phyloP scores from a whole-genome alignment of 1,140 invertebrate genomes.

The Thereuonema tuberculata region DNA sequence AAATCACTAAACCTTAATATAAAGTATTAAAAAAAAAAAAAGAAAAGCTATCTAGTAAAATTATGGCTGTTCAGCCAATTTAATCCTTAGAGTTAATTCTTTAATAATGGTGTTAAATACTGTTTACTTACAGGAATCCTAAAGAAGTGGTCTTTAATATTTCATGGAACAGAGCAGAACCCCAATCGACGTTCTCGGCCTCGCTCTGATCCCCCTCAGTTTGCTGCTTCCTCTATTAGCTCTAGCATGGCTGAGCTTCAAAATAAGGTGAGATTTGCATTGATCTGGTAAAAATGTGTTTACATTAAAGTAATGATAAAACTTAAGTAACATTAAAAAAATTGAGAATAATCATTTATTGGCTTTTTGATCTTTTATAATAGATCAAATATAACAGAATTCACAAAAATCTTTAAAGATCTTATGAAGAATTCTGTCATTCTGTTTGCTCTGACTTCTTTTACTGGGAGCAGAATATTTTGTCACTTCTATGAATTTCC shows the following conservation, averaged over 20 bases:
- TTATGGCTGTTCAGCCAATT: too few relatives aligned
- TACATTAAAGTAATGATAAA: neutral
- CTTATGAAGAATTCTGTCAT: neutral
- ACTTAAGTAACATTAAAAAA: neutral
- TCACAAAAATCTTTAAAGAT: neutral
- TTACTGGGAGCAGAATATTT: neutral
- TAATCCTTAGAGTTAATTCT: too few relatives aligned
- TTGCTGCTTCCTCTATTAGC: neutral
- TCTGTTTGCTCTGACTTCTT: neutral
- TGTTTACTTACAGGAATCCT: slow-evolving; percentile 45
- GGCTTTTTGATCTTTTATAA: neutral
- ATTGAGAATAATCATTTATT: too few relatives aligned
- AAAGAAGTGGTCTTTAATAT: slow-evolving; percentile 75
- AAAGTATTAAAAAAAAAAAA: too few relatives aligned
- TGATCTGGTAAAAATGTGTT: neutral
- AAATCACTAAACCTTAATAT: too few relatives aligned
- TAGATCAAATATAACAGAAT: neutral
- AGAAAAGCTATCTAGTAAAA: too few relatives aligned
- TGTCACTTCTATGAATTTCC: slow-evolving; percentile 25
- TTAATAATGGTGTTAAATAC: too few relatives aligned
- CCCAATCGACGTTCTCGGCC: slow-evolving; percentile 26
- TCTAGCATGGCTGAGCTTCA: neutral
- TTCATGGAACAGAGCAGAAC: slow-evolving; percentile 64
- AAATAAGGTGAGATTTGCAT: neutral
- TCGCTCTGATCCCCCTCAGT: slow-evolving; percentile 40